Evolutionary conservation across 2,113 vertebrate species (phyloP).

Genomic region (Ondatra zibethicus): DNA sequence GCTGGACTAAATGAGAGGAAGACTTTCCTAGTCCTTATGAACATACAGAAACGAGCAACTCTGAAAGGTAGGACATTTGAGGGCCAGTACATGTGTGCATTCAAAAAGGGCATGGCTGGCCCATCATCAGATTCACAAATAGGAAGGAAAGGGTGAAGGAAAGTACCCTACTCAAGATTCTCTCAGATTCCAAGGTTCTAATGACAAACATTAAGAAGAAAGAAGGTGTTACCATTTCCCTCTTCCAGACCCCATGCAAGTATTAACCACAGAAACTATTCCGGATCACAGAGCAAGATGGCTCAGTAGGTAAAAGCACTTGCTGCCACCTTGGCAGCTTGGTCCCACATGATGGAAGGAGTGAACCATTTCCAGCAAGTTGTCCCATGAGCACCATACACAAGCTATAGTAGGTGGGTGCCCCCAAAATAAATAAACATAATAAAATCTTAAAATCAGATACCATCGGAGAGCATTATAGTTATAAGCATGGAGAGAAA

Average conservation of each 20-base stretch:
- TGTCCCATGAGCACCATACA: not conserved
- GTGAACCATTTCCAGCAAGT: not conserved
- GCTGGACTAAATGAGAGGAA: conserved; percentile 18
- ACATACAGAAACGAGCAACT: conserved; percentile 50
- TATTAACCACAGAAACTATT: conserved; percentile 40
- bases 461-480: not conserved
- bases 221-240: not conserved
- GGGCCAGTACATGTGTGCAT: not conserved
- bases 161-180: not conserved
- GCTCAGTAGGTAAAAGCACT: not conserved
- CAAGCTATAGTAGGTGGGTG: not conserved
- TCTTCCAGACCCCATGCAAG: not conserved
- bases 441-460: not conserved
- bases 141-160: not conserved
- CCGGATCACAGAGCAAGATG: not conserved
- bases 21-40: not conserved
- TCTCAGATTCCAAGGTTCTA: conserved; percentile 50
- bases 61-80: not conserved
- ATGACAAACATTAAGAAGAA: not conserved
- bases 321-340: not conserved
- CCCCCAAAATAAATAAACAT: not conserved
- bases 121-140: not conserved
- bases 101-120: not conserved
- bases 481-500: not conserved
- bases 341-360: not conserved